Percentiles rank a stretch among this genome's conserved stretches.
Evolutionary conservation across 2,888 invertebrate genomes (phyloP).

Genomic region (Synanthedon andrenaeformis): DNA sequence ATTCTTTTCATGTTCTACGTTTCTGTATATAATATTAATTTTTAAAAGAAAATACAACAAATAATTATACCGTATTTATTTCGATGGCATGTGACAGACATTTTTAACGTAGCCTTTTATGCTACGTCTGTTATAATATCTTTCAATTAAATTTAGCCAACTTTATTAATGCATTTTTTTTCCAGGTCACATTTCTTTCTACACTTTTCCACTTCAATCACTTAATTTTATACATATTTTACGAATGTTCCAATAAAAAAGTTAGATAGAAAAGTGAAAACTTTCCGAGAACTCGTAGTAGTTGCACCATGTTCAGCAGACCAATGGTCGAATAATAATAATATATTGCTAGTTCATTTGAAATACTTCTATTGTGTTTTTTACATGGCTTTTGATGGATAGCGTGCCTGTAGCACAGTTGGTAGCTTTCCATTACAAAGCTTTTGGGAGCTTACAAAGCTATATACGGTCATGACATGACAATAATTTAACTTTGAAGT

Average conservation of each 20-base stretch:
- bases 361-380: conserved; percentile 39
- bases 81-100: no score
- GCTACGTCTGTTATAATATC: no score
- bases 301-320: conserved; percentile 14
- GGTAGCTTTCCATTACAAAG: conserved; percentile 12
- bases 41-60: no score
- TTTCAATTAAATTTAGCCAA: no score
- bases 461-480: not conserved
- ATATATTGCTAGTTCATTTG: conserved; percentile 30
- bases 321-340: conserved; percentile 35
- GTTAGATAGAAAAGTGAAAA: not conserved
- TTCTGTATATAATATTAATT: no score
- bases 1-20: no score
- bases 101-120: no score
- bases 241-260: not conserved
- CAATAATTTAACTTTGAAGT: not conserved
- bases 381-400: conserved; percentile 11
- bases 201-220: not conserved
- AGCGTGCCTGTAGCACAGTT: conserved; percentile 2
- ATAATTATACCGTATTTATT: no score
- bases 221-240: not conserved
- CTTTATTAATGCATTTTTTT: no score
- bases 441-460: not conserved
- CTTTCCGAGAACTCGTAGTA: conserved; percentile 17
- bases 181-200: not conserved